Evolutionary conservation across 2,888 invertebrate species (phyloP).

Genomic region (Molanna angustata): DNA sequence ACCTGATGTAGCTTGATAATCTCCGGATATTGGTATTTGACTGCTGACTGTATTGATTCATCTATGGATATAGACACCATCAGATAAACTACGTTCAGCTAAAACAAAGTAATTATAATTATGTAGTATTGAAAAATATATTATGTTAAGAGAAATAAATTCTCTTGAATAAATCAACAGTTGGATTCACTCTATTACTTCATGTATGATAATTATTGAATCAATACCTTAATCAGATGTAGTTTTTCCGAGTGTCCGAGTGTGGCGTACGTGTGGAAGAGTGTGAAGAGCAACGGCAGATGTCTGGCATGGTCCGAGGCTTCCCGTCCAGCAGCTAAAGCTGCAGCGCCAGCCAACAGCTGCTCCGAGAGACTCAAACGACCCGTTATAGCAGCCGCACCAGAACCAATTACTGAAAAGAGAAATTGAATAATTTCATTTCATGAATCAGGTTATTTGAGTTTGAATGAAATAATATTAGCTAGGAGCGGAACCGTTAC

Average conservation of each 20-base stretch:
- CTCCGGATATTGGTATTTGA: conserved; percentile 95
- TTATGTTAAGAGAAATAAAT: no score
- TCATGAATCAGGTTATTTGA: no score
- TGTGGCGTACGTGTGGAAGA: conserved; percentile 88
- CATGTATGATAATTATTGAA: no score
- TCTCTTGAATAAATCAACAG: no score
- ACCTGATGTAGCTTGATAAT: conserved; percentile 85
- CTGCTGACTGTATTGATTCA: conserved; percentile 87
- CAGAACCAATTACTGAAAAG: no score
- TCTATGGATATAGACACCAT: conserved; percentile 91
- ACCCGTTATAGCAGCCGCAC: no score
- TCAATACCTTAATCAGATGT: conserved; percentile 70
- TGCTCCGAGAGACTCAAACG: conserved; percentile 53
- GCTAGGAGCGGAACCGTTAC: no score
- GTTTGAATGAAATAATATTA: no score
- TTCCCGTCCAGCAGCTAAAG: conserved; percentile 56
- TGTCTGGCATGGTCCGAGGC: conserved; percentile 58
- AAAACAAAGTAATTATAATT: conserved; percentile 22
- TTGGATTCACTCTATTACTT: no score
- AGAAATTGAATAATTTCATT: no score
- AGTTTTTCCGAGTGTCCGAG: conserved; percentile 73
- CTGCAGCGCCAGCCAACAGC: conserved; percentile 47
- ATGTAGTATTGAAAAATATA: not conserved
- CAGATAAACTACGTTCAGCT: conserved; percentile 86
- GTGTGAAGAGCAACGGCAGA: conserved; percentile 89